Conservation (phyloP, 2,888 invertebrate genomes). For the Frankliniella intonsa region DNA sequence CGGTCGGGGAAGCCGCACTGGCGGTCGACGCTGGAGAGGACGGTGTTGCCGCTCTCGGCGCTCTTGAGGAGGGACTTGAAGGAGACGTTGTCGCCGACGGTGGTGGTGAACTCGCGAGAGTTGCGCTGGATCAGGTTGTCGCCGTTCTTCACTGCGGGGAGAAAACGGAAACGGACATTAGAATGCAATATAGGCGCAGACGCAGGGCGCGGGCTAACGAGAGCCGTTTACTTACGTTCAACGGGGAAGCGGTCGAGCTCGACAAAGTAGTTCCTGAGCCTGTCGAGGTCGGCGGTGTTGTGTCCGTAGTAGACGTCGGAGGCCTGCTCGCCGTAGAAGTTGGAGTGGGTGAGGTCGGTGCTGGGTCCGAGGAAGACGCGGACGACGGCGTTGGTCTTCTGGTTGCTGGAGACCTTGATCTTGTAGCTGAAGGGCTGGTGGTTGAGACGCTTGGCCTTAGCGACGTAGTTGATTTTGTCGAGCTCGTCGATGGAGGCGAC, state of each 20-base stretch:
- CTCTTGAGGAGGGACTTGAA: constrained; percentile 60
- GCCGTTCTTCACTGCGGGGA: constrained; percentile 52
- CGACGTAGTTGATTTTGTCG: constrained; percentile 41
- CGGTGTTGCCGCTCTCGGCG: constrained; percentile 52
- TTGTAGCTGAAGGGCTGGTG: constrained; percentile 60
- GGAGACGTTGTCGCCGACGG: constrained; percentile 59
- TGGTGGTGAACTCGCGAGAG: constrained; percentile 62
- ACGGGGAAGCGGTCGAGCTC: constrained; percentile 60
- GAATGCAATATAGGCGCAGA: constrained; percentile 38
- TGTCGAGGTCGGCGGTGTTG: constrained; percentile 33
- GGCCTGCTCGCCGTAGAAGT: constrained; percentile 39
- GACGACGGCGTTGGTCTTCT: constrained; percentile 56
- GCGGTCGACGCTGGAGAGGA: constrained; percentile 49
- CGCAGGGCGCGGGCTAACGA: background rate
- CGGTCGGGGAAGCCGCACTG: constrained; percentile 59
- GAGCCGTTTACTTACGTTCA: constrained; percentile 44
- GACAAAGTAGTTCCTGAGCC: constrained; percentile 55
- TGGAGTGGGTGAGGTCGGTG: constrained; percentile 58
- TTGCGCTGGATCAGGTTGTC: constrained; percentile 63
- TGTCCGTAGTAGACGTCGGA: constrained; percentile 27
- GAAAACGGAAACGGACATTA: constrained; percentile 40
- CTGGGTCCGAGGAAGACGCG: constrained; percentile 67
- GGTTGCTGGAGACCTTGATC: constrained; percentile 54
- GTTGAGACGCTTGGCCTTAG: constrained; percentile 59
- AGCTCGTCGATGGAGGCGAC: constrained; percentile 37